phyloP scores from a whole-genome alignment of 2,113 vertebrate genomes.

The Pteruthius melanotis region DNA sequence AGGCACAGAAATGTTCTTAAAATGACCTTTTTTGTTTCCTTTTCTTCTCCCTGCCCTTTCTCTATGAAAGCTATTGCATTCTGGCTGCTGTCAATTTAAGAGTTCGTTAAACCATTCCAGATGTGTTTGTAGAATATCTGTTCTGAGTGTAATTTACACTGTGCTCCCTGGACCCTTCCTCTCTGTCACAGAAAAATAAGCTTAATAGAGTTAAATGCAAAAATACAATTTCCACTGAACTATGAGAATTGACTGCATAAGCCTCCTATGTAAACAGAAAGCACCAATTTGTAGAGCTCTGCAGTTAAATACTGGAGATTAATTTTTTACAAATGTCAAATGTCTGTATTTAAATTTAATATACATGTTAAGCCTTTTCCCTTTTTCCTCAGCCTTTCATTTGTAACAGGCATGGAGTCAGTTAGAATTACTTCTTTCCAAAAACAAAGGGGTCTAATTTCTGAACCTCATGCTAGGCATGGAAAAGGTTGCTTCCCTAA shows the following conservation, averaged over 20 bases:
- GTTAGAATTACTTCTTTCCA: background rate
- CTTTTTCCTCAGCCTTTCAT: constrained; percentile 6
- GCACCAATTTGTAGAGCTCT: constrained; percentile 39
- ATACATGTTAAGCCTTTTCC: constrained; percentile 14
- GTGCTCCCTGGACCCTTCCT: background rate
- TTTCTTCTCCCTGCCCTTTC: background rate
- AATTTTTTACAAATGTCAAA: constrained; percentile 53
- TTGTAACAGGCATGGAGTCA: constrained; percentile 21
- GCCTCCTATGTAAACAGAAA: constrained; percentile 49
- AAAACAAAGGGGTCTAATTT: background rate
- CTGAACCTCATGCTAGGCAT: background rate
- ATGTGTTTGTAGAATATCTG: background rate
- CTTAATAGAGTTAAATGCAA: constrained; percentile 49
- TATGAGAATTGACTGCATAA: constrained; percentile 45
- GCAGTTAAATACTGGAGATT: constrained; percentile 27
- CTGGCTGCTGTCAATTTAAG: background rate
- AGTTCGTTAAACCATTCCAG: constrained; percentile 3
- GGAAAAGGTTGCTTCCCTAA: background rate
- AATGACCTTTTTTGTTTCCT: background rate
- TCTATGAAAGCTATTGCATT: background rate
- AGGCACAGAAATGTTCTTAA: background rate
- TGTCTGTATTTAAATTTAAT: constrained; percentile 50
- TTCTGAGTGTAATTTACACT: background rate
- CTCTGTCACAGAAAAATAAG: constrained; percentile 24
- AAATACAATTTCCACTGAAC: constrained; percentile 29